phyloP scores from a whole-genome alignment of 2,797 vertebrate genomes.

The Spinibarbus caldwelli region DNA sequence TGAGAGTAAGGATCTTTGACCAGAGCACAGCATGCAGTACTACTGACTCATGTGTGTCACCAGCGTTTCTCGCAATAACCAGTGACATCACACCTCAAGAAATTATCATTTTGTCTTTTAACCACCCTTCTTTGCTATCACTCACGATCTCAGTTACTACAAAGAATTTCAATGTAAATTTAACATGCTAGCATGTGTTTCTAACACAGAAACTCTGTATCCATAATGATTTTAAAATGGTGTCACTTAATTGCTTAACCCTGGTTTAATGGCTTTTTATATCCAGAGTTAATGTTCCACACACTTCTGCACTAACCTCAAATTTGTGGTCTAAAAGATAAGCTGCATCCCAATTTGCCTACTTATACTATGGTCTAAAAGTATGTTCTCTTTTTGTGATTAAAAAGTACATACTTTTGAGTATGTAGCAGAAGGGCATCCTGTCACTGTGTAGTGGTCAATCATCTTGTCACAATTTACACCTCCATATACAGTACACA shows the following conservation, averaged over 20 bases:
- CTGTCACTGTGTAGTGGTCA: no score
- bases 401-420: background rate
- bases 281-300: background rate
- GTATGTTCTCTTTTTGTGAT: background rate
- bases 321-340: background rate
- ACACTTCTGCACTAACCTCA: background rate
- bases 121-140: background rate
- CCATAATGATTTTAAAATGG: background rate
- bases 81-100: background rate
- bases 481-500: background rate
- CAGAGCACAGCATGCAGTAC: constrained; percentile 24
- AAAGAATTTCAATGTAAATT: background rate
- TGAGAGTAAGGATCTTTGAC: constrained; percentile 26
- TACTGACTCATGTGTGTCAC: constrained; percentile 22
- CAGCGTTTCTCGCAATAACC: background rate
- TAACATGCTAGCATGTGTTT: background rate
- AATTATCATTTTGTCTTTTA: background rate
- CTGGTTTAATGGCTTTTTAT: background rate
- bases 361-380: background rate
- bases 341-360: background rate
- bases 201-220: background rate
- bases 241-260: no score
- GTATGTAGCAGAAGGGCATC: background rate
- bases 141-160: background rate
- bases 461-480: no score